Base-by-base conservation (phyloP, 2,888 invertebrate genomes). In the Chromoteleia sp. region DNA sequence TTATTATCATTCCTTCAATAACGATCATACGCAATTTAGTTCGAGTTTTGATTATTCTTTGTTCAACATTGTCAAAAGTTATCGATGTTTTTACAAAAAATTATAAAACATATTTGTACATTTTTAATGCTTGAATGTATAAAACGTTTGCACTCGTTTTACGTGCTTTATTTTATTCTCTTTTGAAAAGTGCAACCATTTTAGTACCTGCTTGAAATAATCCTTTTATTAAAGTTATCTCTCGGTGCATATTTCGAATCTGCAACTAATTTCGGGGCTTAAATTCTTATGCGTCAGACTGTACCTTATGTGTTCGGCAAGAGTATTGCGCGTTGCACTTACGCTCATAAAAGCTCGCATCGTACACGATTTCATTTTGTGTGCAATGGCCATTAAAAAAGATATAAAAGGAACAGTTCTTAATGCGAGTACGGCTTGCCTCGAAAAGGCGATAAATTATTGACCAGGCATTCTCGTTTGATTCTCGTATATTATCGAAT, bases 371-470 rank as follows among this genome's bases (percentile, higher is more conserved):
- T 81, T 77, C 81, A 81, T 81, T 81, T 81, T 81, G 81, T 58
- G 63, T 61, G 77, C 73, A 77, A 81, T 63, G 33, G 74, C 77
- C 71, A 58, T 77, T 82, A 75, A 82, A 82, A 78, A 78, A 78
- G 77, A 78, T 70, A 78, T 82, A 65, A 82, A 82, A 82, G 82
- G 63, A 74, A 78, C 70, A 75, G 52, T 74, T 78, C 77, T 82
- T 82, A 82, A 82, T 78, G 70, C 70, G 63, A 71, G 50, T 63
- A 71, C 54, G 63, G 74, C 74, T 74, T 39, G 70, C 45, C 63
- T 78, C 78, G 68, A 74, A 76, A 78, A 70, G 70, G 82, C 77
- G 78, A 82, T 82, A 82, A 82, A 82, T 82, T 82, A 82, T 78
- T 78, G 74, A 21, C 74, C 63, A 43, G 73, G 61, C 54, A 58